Conservation (phyloP, 2,888 invertebrate species). For the Drosophila anomelani region DNA sequence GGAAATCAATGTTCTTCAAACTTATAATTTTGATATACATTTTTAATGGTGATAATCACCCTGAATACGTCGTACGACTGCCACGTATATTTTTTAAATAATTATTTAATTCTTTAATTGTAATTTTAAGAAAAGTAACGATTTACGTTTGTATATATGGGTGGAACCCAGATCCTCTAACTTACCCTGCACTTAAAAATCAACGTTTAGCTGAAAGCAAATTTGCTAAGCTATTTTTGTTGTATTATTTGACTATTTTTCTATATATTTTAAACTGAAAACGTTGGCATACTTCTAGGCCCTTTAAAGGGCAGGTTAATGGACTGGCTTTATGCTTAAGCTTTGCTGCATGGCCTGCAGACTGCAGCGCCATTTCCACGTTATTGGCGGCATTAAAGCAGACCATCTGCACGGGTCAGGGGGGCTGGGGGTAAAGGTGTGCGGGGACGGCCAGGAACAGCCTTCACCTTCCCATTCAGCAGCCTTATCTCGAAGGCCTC, state of each 20-base stretch:
- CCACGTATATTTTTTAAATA: too few relatives aligned
- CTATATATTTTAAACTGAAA: constrained; percentile 36
- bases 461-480: constrained; percentile 36
- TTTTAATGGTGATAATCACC: too few relatives aligned
- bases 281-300: constrained; percentile 58
- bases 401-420: constrained; percentile 40
- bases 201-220: constrained; percentile 40
- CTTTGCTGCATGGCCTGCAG: constrained; percentile 14
- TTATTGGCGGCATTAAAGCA: constrained; percentile 58
- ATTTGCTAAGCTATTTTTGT: constrained; percentile 57
- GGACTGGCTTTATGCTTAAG: constrained; percentile 56
- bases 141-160: too few relatives aligned
- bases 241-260: constrained; percentile 21
- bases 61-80: too few relatives aligned
- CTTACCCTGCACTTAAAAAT: neutral
- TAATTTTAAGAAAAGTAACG: too few relatives aligned
- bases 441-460: constrained; percentile 13
- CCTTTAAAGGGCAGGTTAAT: constrained; percentile 50
- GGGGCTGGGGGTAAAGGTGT: neutral
- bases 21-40: too few relatives aligned
- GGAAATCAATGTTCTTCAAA: too few relatives aligned
- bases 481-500: constrained; percentile 62
- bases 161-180: neutral
- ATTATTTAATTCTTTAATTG: too few relatives aligned
- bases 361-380: constrained; percentile 50